A percentile compares a stretch with the other conserved stretches of the same genome.
Conservation (phyloP, 2,888 invertebrate genomes). For the Hirtodrosophila alboralis region DNA sequence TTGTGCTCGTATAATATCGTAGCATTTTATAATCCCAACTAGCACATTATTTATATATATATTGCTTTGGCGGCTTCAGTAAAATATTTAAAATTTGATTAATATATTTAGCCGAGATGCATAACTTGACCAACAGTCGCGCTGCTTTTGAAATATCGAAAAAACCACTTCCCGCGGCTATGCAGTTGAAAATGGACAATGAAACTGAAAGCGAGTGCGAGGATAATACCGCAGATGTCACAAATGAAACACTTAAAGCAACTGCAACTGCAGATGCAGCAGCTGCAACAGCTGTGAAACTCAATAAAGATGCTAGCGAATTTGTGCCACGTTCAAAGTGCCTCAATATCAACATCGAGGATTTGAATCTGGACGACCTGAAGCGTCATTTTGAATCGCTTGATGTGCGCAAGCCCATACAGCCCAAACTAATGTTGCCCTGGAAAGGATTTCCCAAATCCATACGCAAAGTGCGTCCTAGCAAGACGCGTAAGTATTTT, state of each 20-base stretch:
- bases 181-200: constrained; percentile 1
- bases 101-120: constrained; percentile 30
- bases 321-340: constrained; percentile 50
- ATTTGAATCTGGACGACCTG: background rate
- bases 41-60: constrained; percentile 21
- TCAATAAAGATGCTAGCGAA: constrained; percentile 60
- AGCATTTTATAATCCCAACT: constrained; percentile 25
- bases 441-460: constrained; percentile 72
- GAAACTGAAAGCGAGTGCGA: constrained; percentile 14
- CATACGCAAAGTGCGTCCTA: constrained; percentile 9
- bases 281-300: constrained; percentile 9
- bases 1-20: constrained; percentile 8
- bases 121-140: constrained; percentile 35
- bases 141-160: constrained; percentile 23
- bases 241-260: too few species aligned
- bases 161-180: constrained; percentile 22
- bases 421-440: constrained; percentile 46
- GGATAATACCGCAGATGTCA: constrained; percentile 1
- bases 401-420: constrained; percentile 6
- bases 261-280: background rate
- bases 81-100: constrained; percentile 9
- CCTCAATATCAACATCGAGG: background rate
- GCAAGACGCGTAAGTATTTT: constrained; percentile 27
- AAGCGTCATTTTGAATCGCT: constrained; percentile 3
- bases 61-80: constrained; percentile 20